phyloP scores from a whole-genome alignment of 2,888 invertebrate genomes.

The Sphaerophoria rueppellii region DNA sequence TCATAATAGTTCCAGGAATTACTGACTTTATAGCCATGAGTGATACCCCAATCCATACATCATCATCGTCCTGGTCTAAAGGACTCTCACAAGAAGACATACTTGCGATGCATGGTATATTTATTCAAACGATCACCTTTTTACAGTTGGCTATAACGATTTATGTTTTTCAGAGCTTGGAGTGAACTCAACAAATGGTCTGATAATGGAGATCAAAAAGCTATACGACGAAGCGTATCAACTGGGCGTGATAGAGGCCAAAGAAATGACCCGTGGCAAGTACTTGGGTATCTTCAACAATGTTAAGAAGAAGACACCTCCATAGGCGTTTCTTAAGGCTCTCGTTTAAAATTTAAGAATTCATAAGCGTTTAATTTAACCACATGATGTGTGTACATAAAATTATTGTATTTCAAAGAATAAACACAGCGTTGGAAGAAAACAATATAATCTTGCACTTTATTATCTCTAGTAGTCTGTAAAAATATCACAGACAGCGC shows the following conservation, averaged over 20 bases:
- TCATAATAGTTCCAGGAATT: conserved; percentile 91
- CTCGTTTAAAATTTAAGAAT: too few relatives aligned
- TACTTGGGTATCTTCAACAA: conserved; percentile 92
- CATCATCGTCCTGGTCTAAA: conserved; percentile 87
- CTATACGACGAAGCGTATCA: conserved; percentile 97
- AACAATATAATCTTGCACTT: too few relatives aligned
- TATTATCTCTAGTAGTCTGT: too few relatives aligned
- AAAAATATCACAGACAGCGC: too few relatives aligned
- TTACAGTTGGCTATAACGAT: neutral
- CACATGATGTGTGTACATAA: too few relatives aligned
- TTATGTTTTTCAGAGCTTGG: conserved; percentile 88
- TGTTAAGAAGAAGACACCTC: conserved; percentile 75
- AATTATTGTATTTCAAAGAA: too few relatives aligned
- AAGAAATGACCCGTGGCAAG: conserved; percentile 98
- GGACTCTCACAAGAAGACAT: conserved; percentile 89
- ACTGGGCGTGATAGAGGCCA: conserved; percentile 96
- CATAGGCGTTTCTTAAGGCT: too few relatives aligned
- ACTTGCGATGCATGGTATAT: conserved; percentile 88
- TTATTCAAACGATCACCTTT: neutral
- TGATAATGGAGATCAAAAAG: conserved; percentile 96
- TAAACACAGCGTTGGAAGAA: too few relatives aligned
- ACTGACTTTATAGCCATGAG: conserved; percentile 91
- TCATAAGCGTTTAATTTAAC: too few relatives aligned
- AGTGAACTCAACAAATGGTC: conserved; percentile 89
- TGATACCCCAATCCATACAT: conserved; percentile 82